These are phyloP conservation scores for Cyclophora albipunctata DNA, from an alignment of 2,888 invertebrate genomes.

Conservation along the genomic window DNA sequence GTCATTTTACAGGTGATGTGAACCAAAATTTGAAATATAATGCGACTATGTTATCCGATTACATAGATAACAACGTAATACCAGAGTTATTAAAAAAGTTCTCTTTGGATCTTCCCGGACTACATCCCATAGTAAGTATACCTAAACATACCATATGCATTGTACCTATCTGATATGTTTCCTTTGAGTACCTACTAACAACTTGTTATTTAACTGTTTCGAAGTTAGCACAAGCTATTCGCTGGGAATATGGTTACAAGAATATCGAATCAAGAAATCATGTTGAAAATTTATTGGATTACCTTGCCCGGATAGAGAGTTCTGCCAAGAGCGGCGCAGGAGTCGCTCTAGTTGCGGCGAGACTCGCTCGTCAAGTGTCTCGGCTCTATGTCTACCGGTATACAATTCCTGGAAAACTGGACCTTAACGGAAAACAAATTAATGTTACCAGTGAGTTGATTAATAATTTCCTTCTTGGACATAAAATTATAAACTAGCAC, in stretches of 20 bases:
- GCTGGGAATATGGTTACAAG: constrained; percentile 74
- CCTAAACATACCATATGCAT: too few relatives aligned
- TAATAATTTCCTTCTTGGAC: too few relatives aligned
- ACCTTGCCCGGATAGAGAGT: constrained; percentile 71
- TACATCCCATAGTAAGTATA: not conserved
- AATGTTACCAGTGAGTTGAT: constrained; percentile 67
- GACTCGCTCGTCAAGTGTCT: constrained; percentile 60
- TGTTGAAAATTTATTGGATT: constrained; percentile 51
- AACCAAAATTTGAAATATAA: too few relatives aligned
- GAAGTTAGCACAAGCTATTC: constrained; percentile 63
- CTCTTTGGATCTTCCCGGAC: too few relatives aligned
- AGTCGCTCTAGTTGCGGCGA: constrained; percentile 72
- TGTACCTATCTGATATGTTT: not conserved
- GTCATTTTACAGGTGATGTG: too few relatives aligned
- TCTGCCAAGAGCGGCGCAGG: constrained; percentile 74
- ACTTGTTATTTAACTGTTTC: constrained; percentile 5
- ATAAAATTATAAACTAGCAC: too few relatives aligned
- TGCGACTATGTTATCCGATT: not conserved
- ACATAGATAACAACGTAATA: too few relatives aligned
- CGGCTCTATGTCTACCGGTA: constrained; percentile 75
- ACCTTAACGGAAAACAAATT: constrained; percentile 52
- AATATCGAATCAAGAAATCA: constrained; percentile 39
- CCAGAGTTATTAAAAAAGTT: not conserved
- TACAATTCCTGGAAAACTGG: constrained; percentile 61
- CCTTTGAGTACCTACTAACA: constrained; percentile 2